phyloP scores from a whole-genome alignment of 30 jellyfish, hydroid and myxozoan genomes.

The Turritopsis dohrnii region DNA sequence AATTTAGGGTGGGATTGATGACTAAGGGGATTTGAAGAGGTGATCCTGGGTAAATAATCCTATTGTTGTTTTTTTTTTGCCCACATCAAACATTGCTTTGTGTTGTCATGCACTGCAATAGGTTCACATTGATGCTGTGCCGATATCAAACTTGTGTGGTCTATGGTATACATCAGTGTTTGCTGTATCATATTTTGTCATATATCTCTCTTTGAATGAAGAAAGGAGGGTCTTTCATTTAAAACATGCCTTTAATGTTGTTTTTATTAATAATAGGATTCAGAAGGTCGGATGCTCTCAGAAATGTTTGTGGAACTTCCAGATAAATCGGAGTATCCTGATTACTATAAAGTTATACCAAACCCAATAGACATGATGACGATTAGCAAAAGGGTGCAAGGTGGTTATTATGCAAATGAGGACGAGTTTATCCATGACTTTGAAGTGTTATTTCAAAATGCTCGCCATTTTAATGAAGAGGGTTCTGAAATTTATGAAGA shows the following conservation, averaged over 20 bases:
- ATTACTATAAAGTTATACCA: slow-evolving; percentile 66
- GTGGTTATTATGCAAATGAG: slow-evolving; percentile 56
- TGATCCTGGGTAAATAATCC: too few relatives aligned
- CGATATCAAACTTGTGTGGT: too few relatives aligned
- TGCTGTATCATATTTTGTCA: not conserved
- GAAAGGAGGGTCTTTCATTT: not conserved
- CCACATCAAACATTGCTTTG: too few relatives aligned
- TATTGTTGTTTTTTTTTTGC: too few relatives aligned
- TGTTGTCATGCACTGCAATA: too few relatives aligned
- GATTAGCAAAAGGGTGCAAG: slow-evolving; percentile 44
- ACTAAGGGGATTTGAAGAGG: too few relatives aligned
- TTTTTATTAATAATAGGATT: slow-evolving; percentile 46
- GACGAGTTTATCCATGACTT: slow-evolving; percentile 77
- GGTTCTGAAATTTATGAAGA: slow-evolving; percentile 84
- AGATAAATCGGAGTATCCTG: slow-evolving; percentile 79
- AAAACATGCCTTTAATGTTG: not conserved
- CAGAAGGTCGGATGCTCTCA: slow-evolving; percentile 72
- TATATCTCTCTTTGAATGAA: slow-evolving; percentile 1
- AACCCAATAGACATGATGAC: slow-evolving; percentile 78
- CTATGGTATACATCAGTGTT: too few relatives aligned
- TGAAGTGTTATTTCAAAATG: slow-evolving; percentile 80
- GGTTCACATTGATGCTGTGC: too few relatives aligned
- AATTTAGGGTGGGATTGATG: too few relatives aligned
- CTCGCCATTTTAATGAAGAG: slow-evolving; percentile 93
- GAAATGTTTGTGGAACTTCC: slow-evolving; percentile 88